Evolutionary conservation across 2,888 invertebrate genomes (phyloP), one percentile per base, ranked within the genome.

Genomic region (Drosophila multiciliata): DNA sequence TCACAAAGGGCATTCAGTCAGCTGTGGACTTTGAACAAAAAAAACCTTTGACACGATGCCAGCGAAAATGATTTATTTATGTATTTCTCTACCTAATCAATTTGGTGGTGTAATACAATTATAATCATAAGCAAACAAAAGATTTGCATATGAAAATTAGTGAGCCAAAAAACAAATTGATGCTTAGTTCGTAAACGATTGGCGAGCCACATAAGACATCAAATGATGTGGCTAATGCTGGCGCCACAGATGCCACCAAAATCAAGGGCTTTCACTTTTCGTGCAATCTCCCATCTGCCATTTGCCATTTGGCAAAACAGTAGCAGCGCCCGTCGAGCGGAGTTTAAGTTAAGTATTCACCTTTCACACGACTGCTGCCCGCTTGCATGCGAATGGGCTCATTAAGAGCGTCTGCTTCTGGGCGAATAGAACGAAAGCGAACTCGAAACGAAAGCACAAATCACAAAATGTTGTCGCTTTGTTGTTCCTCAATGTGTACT

Each of bases 241-340:
- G 90, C 80, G 83, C 89, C 89, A 67, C 67, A 71, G 69, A 82
- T 67, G 70, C 59, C 57, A 57, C 58, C 57, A 49, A 62, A 77
- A 59, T 60, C 50, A 77, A 59, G 70, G 69, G 75, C 84, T 86
- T 90, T 90, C 81, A 83, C 90, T 83, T 90, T 90, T 82, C 55
- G 87, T 62, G 65, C 42, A 5, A 6, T 26, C 5, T 62, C 62
- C 42, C 29, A 29, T 26, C 5, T 62, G 65, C 42, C 54, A 63
- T 54, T 65, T 60, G 55, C 11, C 45, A 4, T 45, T 45, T 45
- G 45, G 65, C 60, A 57, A 87, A 85, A 90, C 83, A 66, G 83
- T 85, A 83, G 83, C 83, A 35, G 17, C 29, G 38, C 23, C 50
- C 38, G n/a, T 45, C 38, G 58, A 59, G 35, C 4, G 3, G 38